Conservation (phyloP, 2,113 vertebrate genomes). For the Eudyptes chrysolophus region DNA sequence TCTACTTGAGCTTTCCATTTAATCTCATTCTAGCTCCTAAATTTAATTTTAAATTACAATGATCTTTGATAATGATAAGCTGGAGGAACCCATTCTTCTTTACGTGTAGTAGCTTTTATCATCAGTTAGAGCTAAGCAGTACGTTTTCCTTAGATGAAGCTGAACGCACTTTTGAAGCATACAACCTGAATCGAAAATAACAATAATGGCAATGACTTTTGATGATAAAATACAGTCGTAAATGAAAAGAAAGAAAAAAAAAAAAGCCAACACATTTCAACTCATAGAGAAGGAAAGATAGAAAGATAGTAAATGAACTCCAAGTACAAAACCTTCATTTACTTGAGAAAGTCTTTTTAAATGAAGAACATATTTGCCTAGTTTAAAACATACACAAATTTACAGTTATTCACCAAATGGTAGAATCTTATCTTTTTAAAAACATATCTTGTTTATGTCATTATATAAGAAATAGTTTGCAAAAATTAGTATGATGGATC, state of each 20-base stretch:
- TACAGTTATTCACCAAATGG: not conserved
- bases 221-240: not conserved
- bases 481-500: not conserved
- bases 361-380: not conserved
- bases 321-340: not conserved
- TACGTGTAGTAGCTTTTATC: not conserved
- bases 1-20: not conserved
- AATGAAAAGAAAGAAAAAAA: not conserved
- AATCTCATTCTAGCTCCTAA: not conserved
- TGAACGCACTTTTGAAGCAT: not conserved
- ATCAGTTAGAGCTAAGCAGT: not conserved
- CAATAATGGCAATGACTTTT: not conserved
- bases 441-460: not conserved
- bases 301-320: not conserved
- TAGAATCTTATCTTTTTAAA: not conserved
- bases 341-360: not conserved
- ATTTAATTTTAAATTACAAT: slow-evolving; percentile 8
- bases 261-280: not conserved
- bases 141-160: not conserved
- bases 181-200: not conserved
- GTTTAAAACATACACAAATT: not conserved
- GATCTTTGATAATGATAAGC: not conserved
- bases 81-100: not conserved
- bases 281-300: not conserved
- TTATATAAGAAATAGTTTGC: not conserved